Percentiles rank a stretch among this genome's conserved stretches.
Evolutionary conservation across 2,797 vertebrate species (phyloP).

Genomic region (Bradypus variegatus): DNA sequence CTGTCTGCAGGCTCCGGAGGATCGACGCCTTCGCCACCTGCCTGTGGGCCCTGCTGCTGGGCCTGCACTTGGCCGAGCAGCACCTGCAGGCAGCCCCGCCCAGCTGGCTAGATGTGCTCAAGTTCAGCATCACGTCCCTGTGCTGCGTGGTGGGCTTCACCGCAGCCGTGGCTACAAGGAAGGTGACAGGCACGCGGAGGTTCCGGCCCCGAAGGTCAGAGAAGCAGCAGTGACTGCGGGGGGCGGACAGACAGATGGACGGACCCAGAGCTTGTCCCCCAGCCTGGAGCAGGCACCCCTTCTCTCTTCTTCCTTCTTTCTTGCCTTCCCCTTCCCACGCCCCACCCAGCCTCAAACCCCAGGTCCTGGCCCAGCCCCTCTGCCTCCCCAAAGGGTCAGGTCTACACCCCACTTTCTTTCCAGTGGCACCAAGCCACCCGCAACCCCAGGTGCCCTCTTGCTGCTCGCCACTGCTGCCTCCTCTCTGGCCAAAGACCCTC

Average conservation of each 20-base stretch:
- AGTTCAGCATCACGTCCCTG: conserved; percentile 79
- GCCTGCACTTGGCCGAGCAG: conserved; percentile 79
- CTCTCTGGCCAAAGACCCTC: conserved; percentile 3
- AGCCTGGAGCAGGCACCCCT: neutral
- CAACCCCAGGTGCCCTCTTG: neutral
- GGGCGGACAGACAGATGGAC: conserved; percentile 46
- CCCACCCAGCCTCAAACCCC: neutral
- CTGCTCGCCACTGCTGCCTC: neutral
- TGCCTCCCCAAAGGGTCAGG: neutral
- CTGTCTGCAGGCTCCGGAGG: conserved; percentile 82
- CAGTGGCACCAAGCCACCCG: neutral
- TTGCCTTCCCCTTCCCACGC: neutral
- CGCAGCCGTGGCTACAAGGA: conserved; percentile 87
- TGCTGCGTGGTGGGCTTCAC: conserved; percentile 94
- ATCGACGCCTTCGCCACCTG: conserved; percentile 88
- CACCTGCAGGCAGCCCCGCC: conserved; percentile 74
- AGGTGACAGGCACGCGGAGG: conserved; percentile 83
- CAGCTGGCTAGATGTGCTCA: conserved; percentile 84
- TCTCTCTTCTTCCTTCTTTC: neutral
- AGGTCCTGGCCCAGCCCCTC: neutral
- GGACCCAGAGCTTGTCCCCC: neutral
- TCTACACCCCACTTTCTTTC: neutral
- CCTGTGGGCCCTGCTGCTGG: conserved; percentile 87
- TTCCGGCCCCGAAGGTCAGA: conserved; percentile 97
- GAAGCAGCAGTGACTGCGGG: conserved; percentile 80